A percentile compares a stretch with the other conserved stretches of the same genome.
Evolutionary conservation across 2,888 invertebrate genomes (phyloP).

Genomic region (Crocallis elinguaria): DNA sequence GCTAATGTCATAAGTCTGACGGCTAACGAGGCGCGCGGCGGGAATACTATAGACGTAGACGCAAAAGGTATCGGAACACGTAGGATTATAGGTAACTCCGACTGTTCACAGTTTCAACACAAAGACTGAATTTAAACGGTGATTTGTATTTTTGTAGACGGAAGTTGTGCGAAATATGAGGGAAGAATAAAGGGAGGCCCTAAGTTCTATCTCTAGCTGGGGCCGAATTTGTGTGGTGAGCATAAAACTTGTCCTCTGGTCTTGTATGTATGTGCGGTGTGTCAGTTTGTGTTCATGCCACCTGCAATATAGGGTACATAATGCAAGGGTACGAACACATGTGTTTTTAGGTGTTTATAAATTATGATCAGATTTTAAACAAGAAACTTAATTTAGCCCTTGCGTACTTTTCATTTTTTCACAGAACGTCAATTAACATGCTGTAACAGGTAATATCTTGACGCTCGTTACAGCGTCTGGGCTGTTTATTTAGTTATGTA

Average conservation of each 20-base stretch:
- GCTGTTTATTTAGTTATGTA: conserved; percentile 59
- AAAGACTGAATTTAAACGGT: conserved; percentile 9
- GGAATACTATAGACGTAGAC: conserved; percentile 40
- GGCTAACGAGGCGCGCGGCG: conserved; percentile 64
- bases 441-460: conserved; percentile 38
- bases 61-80: conserved; percentile 7
- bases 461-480: conserved; percentile 41
- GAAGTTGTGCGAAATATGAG: too few relatives aligned
- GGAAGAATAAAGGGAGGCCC: too few relatives aligned
- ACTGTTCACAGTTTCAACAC: conserved; percentile 4
- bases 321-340: too few relatives aligned
- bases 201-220: too few relatives aligned
- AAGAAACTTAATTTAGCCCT: neutral
- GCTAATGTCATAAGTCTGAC: conserved; percentile 72
- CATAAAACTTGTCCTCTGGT: too few relatives aligned
- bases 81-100: conserved; percentile 2
- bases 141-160: conserved; percentile 9
- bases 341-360: neutral
- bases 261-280: too few relatives aligned
- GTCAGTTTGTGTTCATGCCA: too few relatives aligned
- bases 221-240: too few relatives aligned
- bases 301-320: too few relatives aligned
- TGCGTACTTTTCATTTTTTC: conserved; percentile 15
- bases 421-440: conserved; percentile 36
- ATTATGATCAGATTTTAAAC: neutral